Evolutionary conservation across 2,888 invertebrate species (phyloP), one percentile per base, ranked within the genome.

Genomic region (Calameuta pallipes): DNA sequence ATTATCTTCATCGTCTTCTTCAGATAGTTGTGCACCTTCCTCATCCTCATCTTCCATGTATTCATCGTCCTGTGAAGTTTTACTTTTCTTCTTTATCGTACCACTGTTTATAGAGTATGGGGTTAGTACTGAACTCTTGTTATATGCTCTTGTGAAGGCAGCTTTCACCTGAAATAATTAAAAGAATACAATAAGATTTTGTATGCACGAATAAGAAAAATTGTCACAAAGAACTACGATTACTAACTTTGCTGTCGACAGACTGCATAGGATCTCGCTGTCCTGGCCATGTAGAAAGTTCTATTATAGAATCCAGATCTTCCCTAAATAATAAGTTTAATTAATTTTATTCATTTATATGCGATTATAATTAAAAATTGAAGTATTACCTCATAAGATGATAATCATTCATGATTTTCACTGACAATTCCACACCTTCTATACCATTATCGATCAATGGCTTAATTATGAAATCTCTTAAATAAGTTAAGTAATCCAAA

Each of bases 61-160:
- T 31, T 90, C 90, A 1, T 90, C 92, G 70, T 91, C 91, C 75
- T 90, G 91, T 3, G 90, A 91, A 11, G 91, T 92, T 56, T 89
- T 90, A 1, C 92, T 92, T 73, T 93, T 94, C 77, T 94, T 95
- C 85, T 94, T 95, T 84, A 94, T 95, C 9, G 94, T 90, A 1
- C 93, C 92, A 9, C 94, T 92, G 73, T 93, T 92, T 13, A 94
- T 87, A 13, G 97, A 94, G 91, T 98, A 98, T 0, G 98, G 97
- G 77, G 96, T 94, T 78, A 96, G 93, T 75, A 94, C 93, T 0
- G 94, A 94, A 82, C 95, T 95, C 91, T 99, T 99, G 92, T 99
- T 99, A 91, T 97, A 98, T 0, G 96, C 93, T 71, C 98, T 94
- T 0, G 99, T 99, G 90, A 99, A 96, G 0, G 98, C 97, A 0